Evolutionary conservation across 2,113 vertebrate genomes (phyloP).

Genomic region (Misgurnus anguillicaudatus): DNA sequence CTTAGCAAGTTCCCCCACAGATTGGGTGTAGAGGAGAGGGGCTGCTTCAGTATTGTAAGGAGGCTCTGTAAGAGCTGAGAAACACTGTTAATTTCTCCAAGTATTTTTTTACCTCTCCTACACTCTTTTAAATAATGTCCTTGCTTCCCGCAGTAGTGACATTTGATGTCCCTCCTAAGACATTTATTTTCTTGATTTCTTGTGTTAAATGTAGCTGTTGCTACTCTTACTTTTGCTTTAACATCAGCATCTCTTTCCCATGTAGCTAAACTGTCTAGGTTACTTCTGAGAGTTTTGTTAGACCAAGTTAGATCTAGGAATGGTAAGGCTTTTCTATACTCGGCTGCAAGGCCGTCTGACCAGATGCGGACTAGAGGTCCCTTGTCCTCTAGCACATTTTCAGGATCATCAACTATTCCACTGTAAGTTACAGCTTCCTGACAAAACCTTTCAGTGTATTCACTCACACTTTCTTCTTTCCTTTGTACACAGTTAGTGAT

Average conservation of each 20-base stretch:
- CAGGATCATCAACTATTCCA: too few relatives aligned
- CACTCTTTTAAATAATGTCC: neutral
- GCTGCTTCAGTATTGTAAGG: too few relatives aligned
- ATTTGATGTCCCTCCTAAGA: neutral
- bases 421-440: too few relatives aligned
- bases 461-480: too few relatives aligned
- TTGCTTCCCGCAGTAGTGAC: neutral
- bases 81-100: too few relatives aligned
- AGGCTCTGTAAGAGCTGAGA: too few relatives aligned
- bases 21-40: too few relatives aligned
- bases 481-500: neutral
- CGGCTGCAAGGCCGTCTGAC: neutral
- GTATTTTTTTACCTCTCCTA: neutral
- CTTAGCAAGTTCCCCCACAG: too few relatives aligned
- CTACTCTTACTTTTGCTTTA: neutral
- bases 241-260: conserved; percentile 10
- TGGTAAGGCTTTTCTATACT: conserved; percentile 14
- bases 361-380: conserved; percentile 5
- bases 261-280: neutral
- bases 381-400: conserved; percentile 12
- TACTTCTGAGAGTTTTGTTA: neutral
- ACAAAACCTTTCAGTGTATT: too few relatives aligned
- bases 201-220: conserved; percentile 11
- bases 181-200: neutral
- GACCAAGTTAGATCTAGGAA: conserved; percentile 30